Conservation (phyloP, 2,888 invertebrate species). For the Cryptus armator region DNA sequence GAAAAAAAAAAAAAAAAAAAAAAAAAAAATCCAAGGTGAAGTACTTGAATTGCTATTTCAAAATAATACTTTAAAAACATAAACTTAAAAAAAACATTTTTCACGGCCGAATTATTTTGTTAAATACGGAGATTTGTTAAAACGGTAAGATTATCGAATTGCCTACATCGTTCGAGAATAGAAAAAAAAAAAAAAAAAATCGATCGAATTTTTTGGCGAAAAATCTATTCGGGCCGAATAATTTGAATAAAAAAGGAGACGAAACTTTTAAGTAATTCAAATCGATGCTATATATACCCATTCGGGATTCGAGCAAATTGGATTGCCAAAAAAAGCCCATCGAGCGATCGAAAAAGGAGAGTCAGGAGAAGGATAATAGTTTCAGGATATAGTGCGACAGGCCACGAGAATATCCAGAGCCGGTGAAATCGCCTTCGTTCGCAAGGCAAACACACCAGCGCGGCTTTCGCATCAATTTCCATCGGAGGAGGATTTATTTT, state of each 20-base stretch:
- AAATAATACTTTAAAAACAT: too few species aligned
- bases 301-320: slow-evolving; percentile 19
- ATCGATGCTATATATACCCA: neutral
- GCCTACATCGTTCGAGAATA: too few species aligned
- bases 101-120: too few species aligned
- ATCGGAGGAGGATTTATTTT: slow-evolving; percentile 18
- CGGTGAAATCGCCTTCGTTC: neutral
- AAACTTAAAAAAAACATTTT: too few species aligned
- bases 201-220: neutral
- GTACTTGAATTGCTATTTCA: too few species aligned
- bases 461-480: slow-evolving; percentile 34
- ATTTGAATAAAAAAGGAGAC: neutral
- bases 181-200: too few species aligned
- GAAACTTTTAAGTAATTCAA: neutral
- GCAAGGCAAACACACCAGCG: neutral
- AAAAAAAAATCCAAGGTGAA: too few species aligned
- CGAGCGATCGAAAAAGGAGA: neutral
- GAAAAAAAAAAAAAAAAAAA: too few species aligned
- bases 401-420: slow-evolving; percentile 8
- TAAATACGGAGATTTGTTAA: too few species aligned
- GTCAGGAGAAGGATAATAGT: neutral
- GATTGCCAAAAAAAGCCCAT: neutral
- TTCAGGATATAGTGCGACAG: neutral
- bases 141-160: too few species aligned
- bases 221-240: neutral